Base-by-base conservation (phyloP, 2,888 invertebrate species). In the Tortricodes alternella region DNA sequence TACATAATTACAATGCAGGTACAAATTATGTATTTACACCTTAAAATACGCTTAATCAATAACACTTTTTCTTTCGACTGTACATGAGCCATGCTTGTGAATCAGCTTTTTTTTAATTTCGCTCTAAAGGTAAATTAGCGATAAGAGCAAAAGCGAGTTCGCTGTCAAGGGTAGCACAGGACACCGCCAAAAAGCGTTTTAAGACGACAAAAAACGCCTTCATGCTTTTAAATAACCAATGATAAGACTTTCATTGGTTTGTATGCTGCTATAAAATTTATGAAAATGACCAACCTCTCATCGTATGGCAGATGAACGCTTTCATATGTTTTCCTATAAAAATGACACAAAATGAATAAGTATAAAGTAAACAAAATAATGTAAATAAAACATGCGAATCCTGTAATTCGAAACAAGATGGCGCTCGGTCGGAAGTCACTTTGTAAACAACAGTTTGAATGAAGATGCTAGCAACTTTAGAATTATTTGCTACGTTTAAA, bases 301-400 rank as follows among this genome's bases (percentile, higher is more conserved):
- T 86, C 85, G 70, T 75, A 85, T 80, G 85, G 83, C 21, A 85
- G 85, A 41, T 70, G 74, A 60, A 75, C 76, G 65, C 84, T 85
- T 80, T 86, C 87, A 64, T 75, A 85, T 80, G 78, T 76, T 32
- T 62, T 67, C 69, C 67, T 68, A 74, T 61, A 68, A 68, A 62
- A 76, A 71, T 74, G 52, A 51, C 48, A 46, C 48, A 59, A 11
- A 37, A 48, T 61, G 51, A 58, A 46, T 51, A 37, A 8, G 16
- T n/a, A 27, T 18, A 44, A 43, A 11, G 5, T 11, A 32, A 11
- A 18, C 3, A 18, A 44, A 24, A 24, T 24, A 7, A 44, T 29
- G 29, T 11, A 16, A 43, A 3, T 24, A 8, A 18, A 4, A 1
- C 41, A 15, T 41, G 23, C 24, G 3, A 24, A 24, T 24, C 2